Evolutionary conservation across 2,888 invertebrate species (phyloP), one percentile per base, ranked within the genome.

Genomic region (Vandiemenella viatica): DNA sequence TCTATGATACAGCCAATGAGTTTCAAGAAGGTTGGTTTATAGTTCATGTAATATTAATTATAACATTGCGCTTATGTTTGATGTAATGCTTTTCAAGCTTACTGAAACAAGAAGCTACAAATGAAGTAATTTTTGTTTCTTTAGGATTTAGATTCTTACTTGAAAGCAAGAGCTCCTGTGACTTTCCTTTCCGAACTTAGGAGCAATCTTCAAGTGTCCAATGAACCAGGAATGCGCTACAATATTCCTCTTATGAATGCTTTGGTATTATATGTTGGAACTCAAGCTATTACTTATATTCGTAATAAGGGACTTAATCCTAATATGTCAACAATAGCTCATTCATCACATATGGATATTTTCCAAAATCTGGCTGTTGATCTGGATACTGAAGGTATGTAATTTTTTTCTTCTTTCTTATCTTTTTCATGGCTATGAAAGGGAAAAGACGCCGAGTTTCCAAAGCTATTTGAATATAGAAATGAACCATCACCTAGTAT

Each of bases 291-390:
- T 59, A 76, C 81, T 3, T 79, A 84, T 63, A 92, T 98, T 55
- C 79, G 95, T 53, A 80, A 79, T 59, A 95, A 95, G 67, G 86
- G 89, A 43, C 83, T 85, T 59, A 84, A 89, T 1, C 95, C 96
- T 1, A 95, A 86, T 63, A 93, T 95, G 83, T 83, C 90, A 41
- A 96, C 95, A n/a, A 96, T 99, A 55, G 90, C 93, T 1, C 96
- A 97, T 65, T 93, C 95, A 23, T 87, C 97, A 1, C 97, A 95
- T 67, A 98, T 98, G 96, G 98, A 98, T 67, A 97, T 99, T 58
- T 98, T 98, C 76, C 97, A 98, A 71, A 97, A 96, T 71, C 76
- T 98, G 58, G 95, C 95, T 1, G 96, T 97, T 1, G 95, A 96
- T 68, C 77, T 98, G 55, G 97, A 98, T 66, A 95, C 89, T 10